These are phyloP conservation scores for Amiota minor DNA, from an alignment of 2,888 invertebrate species.

Conservation along the genomic window DNA sequence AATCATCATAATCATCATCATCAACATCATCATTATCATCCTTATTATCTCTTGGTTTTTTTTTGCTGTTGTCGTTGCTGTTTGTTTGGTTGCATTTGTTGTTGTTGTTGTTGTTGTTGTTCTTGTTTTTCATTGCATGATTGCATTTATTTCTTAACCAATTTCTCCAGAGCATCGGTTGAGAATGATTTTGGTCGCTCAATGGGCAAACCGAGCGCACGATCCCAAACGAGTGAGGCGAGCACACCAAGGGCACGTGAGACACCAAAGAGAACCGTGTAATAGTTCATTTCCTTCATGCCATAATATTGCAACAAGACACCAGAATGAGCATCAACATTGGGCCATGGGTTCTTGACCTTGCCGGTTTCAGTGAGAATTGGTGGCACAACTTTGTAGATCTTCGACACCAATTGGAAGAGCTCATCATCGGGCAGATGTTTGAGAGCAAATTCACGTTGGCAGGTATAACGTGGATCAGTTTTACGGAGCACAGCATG, in stretches of 20 bases:
- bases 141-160: conserved; percentile 69
- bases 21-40: no score
- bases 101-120: no score
- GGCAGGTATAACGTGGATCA: conserved; percentile 86
- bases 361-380: conserved; percentile 88
- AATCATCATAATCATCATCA: no score
- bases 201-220: conserved; percentile 87
- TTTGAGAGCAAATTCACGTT: conserved; percentile 89
- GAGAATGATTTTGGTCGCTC: conserved; percentile 89
- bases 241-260: conserved; percentile 88
- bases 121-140: not conserved
- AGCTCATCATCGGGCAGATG: conserved; percentile 87
- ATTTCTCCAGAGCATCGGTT: conserved; percentile 76
- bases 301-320: conserved; percentile 88
- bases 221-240: conserved; percentile 86
- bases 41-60: no score
- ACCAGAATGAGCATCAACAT: conserved; percentile 93
- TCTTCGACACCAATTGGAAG: conserved; percentile 85
- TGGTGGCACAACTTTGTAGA: conserved; percentile 89
- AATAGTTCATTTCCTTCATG: conserved; percentile 91
- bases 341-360: conserved; percentile 94
- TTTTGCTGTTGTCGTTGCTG: no score
- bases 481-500: conserved; percentile 92
- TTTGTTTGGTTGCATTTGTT: conserved; percentile 46
- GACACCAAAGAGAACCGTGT: conserved; percentile 92